A percentile compares a stretch with the other conserved stretches of the same genome.
Evolutionary conservation across 2,113 vertebrate species (phyloP).

Genomic region (Chiloscyllium plagiosum): DNA sequence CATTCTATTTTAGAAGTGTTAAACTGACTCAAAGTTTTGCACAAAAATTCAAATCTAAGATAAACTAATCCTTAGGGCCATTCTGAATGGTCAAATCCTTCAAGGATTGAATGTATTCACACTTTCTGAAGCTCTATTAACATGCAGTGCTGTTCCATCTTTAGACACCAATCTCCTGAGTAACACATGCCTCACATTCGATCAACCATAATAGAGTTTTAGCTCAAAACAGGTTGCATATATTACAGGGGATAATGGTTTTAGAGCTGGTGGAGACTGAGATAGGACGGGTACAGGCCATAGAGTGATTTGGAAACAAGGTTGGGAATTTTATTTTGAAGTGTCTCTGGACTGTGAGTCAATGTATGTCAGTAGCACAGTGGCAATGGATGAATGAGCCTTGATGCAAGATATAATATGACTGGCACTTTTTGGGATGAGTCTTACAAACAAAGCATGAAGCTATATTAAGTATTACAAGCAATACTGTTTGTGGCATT

Average conservation of each 20-base stretch:
- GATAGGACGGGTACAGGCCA: background rate
- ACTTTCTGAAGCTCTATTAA: background rate
- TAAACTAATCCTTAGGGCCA: background rate
- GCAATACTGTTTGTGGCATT: background rate
- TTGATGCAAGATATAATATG: background rate
- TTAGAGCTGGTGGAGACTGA: background rate
- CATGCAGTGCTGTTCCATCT: background rate
- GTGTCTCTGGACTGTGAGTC: no score
- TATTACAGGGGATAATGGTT: background rate
- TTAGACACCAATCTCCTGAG: background rate
- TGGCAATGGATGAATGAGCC: background rate
- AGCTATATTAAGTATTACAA: background rate
- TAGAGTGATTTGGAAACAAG: no score
- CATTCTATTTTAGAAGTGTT: background rate
- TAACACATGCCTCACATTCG: background rate
- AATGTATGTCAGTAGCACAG: no score
- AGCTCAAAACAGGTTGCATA: background rate
- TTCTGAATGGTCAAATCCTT: background rate
- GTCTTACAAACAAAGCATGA: background rate
- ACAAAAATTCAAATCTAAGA: background rate
- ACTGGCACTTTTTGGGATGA: background rate
- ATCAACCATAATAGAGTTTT: background rate
- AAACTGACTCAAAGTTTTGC: background rate
- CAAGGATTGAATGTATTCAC: background rate
- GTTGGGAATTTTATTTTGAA: no score